Percentiles rank a stretch among this genome's conserved stretches.
phyloP scores from a whole-genome alignment of 2,888 invertebrate genomes.

The Acronicta alni region DNA sequence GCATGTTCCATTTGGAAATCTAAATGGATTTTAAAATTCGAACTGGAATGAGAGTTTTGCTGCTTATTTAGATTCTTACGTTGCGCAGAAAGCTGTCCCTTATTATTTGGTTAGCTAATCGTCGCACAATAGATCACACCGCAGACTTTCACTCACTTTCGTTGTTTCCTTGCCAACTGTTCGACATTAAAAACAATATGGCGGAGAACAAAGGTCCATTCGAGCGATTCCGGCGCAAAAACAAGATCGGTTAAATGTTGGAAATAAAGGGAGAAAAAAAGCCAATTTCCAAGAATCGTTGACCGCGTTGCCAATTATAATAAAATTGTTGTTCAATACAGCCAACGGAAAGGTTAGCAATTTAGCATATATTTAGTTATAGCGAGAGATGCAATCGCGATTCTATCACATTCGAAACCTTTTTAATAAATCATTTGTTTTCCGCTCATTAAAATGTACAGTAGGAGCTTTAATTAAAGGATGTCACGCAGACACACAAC shows the following conservation, averaged over 20 bases:
- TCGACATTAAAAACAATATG: constrained; percentile 80
- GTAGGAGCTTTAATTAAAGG: constrained; percentile 44
- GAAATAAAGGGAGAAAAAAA: constrained; percentile 80
- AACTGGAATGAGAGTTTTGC: constrained; percentile 5
- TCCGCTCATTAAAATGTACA: constrained; percentile 32
- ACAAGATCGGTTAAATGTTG: constrained; percentile 82
- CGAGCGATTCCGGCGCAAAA: constrained; percentile 79
- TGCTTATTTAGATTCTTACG: constrained; percentile 13
- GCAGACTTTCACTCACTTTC: constrained; percentile 78
- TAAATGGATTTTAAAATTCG: constrained; percentile 5
- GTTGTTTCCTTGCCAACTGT: constrained; percentile 67
- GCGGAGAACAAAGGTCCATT: constrained; percentile 83
- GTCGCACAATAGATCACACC: constrained; percentile 60
- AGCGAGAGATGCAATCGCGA: constrained; percentile 52
- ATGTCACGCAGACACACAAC: constrained; percentile 33
- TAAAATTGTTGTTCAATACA: constrained; percentile 85
- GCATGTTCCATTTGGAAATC: neutral
- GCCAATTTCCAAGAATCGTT: constrained; percentile 84
- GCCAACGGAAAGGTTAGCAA: constrained; percentile 79
- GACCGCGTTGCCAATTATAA: constrained; percentile 86
- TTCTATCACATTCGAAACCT: constrained; percentile 47
- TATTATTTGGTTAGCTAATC: constrained; percentile 51
- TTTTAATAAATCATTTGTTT: constrained; percentile 13
- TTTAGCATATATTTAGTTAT: constrained; percentile 75
- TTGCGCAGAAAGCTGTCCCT: constrained; percentile 32